Evolutionary conservation across 2,113 vertebrate species (phyloP), one percentile per base, ranked within the genome.

Genomic region (Callipepla californica): DNA sequence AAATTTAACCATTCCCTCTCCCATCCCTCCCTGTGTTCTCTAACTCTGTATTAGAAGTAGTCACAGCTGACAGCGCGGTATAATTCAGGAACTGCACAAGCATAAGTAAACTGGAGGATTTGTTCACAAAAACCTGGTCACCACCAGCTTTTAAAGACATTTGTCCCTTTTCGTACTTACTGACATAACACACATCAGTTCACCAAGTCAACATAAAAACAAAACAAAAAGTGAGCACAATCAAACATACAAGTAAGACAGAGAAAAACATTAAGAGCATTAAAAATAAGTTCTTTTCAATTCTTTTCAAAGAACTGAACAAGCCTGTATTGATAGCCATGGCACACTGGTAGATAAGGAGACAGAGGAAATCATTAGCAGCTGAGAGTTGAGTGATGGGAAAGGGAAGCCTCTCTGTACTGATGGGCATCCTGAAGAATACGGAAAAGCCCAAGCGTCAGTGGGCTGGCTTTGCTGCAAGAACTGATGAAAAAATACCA

Each of bases 281-380:
- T 44, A 92, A 79, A 95, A 89, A 89, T 3, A 76, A 93, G 8
- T 21, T 62, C 11, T 57, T 13, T n/a, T 61, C 77, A 57, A 18
- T 36, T 10, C 82, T 42, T 94, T 89, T 32, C 75, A 80, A 63
- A 81, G 9, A 87, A 74, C 83, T 51, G 28, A 89, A 23, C 11
- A 13, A 6, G 42, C 17, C 63, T 81, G 13, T 53, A 45, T 16
- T 47, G 59, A 62, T 44, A 82, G n/a, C 32, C 55, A 63, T 50
- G 45, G 38, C 45, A 59, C 19, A 15, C 25, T 55, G 62, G 23
- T 20, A 91, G 79, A 61, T 85, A 89, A 87, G 51, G 32, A 68
- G 84, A 78, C 22, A 32, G 9, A 16, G 53, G 53, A 62, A 66
- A 77, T 26, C 28, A 80, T 45, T 38, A 47, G 55, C 87, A 89